These are phyloP conservation scores for Loxodonta africana DNA, from an alignment of 2,113 vertebrate species.

Conservation along the genomic window DNA sequence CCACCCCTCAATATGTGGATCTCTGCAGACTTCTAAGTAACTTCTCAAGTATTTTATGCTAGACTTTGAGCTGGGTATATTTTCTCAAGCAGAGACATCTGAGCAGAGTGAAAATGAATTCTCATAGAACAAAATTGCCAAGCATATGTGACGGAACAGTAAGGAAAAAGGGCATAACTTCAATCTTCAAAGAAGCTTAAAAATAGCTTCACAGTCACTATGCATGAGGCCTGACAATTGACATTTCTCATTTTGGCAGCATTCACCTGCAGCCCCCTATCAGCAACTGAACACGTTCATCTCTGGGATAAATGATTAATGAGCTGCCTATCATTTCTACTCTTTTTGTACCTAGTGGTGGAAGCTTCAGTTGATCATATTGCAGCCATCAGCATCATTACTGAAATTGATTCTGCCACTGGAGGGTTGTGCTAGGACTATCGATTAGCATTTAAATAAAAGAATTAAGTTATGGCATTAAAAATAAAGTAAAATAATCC, in stretches of 20 bases:
- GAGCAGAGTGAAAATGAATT: constrained; percentile 73
- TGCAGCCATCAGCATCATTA: constrained; percentile 55
- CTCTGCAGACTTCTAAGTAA: constrained; percentile 59
- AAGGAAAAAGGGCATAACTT: constrained; percentile 57
- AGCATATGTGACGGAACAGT: constrained; percentile 39
- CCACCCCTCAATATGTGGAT: not conserved
- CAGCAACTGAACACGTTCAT: constrained; percentile 67
- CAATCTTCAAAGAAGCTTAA: constrained; percentile 75
- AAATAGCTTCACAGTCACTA: constrained; percentile 66
- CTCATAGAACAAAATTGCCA: constrained; percentile 69
- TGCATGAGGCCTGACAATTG: constrained; percentile 71
- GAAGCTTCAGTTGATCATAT: constrained; percentile 49
- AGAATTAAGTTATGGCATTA: constrained; percentile 52
- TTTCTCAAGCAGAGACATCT: constrained; percentile 69
- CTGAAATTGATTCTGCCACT: constrained; percentile 62
- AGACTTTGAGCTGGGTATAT: constrained; percentile 55
- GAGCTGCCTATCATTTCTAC: constrained; percentile 62
- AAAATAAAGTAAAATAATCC: constrained; percentile 4
- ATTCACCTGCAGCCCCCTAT: constrained; percentile 59
- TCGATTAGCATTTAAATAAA: constrained; percentile 64
- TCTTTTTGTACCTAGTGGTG: constrained; percentile 30
- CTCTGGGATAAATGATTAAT: constrained; percentile 71
- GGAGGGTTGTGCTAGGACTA: constrained; percentile 9
- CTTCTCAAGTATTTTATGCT: constrained; percentile 28
- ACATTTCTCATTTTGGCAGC: constrained; percentile 75